Evolutionary conservation across 2,797 vertebrate species (phyloP), one percentile per base, ranked within the genome.

Genomic region (Denticeps clupeoides): DNA sequence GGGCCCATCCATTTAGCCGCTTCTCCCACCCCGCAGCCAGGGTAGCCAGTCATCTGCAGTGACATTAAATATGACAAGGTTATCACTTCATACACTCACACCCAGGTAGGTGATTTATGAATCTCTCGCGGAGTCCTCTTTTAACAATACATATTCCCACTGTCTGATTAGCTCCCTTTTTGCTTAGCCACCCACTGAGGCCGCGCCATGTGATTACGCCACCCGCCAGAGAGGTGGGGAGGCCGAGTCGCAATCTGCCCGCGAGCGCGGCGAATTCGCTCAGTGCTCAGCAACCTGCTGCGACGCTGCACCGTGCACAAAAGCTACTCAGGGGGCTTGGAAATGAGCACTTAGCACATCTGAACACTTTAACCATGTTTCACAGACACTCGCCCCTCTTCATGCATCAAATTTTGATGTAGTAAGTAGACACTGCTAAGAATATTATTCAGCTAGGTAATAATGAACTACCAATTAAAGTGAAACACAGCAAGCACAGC

Each of bases 11-110:
- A 13, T 56, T 60, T 67, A 67, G 71, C 69, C 69, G 49, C 49
- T 37, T 27, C 25, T 13, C 35, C 4, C 29, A 67, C 47, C 62
- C 43, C 53, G 49, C 67, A 66, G 68, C 62, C 47, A 47, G 49
- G 47, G 48, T 45, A 69, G 49, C 54, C 52, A 59, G 70, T 18
- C 65, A 62, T 64, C 65, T 65, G 62, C 65, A 10, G 38, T 75
- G 75, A 78, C 77, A 82, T 76, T 77, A 81, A 74, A 71, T 66
- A 51, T 59, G 77, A 78, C 80, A 81, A 80, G 80, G 75, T 81
- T 79, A 82, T 78, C 63, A 63, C 65, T 72, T 72, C 67, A 77
- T 61, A 64, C 33, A 67, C 53, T 33, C 1, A 63, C 56, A 57
- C 52, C 54, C 60, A 58, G 45, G 54, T 60, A 64, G 64, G 16